phyloP scores from a whole-genome alignment of 2,797 vertebrate species.

The Poecilia gillii region DNA sequence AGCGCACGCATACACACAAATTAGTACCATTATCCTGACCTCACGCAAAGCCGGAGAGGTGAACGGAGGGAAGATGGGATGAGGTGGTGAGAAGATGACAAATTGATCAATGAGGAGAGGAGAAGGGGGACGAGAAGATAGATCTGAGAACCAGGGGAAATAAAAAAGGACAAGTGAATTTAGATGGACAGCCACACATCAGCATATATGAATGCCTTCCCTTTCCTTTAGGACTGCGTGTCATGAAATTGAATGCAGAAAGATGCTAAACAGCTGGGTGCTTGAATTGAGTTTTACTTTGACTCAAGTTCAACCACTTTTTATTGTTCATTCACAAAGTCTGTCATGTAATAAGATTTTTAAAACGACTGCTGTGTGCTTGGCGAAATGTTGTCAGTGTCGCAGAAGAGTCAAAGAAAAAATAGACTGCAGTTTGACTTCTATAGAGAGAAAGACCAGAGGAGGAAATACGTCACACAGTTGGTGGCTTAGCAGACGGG shows the following conservation, averaged over 20 bases:
- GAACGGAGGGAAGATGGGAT: constrained; percentile 31
- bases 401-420: not conserved
- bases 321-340: not conserved
- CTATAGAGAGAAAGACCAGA: not conserved
- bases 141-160: not conserved
- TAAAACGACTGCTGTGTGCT: not conserved
- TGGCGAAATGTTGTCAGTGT: not conserved
- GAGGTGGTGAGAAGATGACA: constrained; percentile 43
- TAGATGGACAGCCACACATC: not conserved
- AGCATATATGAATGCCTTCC: not conserved
- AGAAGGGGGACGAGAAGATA: constrained; percentile 12
- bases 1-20: constrained; percentile 66
- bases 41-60: constrained; percentile 49
- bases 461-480: not conserved
- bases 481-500: not conserved
- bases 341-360: not conserved
- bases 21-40: constrained; percentile 66
- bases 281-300: not conserved
- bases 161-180: constrained; percentile 15
- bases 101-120: constrained; percentile 46
- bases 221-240: not conserved
- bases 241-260: not conserved
- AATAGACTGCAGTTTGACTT: not conserved
- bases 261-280: not conserved
- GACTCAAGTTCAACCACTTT: not conserved